Conservation (phyloP, 1,140 invertebrate genomes). For the Lethrus apterus region DNA sequence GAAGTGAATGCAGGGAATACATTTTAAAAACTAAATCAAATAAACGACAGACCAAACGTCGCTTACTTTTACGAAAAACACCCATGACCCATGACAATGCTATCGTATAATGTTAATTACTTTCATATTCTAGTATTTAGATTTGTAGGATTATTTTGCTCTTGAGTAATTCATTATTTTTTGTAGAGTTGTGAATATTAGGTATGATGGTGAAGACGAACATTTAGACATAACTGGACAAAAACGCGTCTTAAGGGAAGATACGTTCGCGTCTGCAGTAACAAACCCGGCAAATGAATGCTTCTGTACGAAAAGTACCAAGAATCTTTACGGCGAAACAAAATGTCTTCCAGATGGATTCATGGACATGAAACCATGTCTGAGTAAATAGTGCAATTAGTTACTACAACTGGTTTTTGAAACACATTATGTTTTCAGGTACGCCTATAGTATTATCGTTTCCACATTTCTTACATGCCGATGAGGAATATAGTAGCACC, state of each 20-base stretch:
- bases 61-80: no score
- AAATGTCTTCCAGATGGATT: slow-evolving; percentile 12
- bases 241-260: slow-evolving; percentile 1
- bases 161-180: no score
- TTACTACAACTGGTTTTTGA: not conserved
- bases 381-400: not conserved
- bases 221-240: not conserved
- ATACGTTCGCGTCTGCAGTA: slow-evolving; percentile 3
- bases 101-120: no score
- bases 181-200: not conserved
- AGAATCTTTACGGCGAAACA: slow-evolving; percentile 2
- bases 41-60: no score
- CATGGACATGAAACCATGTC: slow-evolving; percentile 4
- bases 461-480: slow-evolving; percentile 13
- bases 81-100: no score
- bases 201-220: not conserved
- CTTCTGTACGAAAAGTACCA: not conserved
- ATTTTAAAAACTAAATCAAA: no score
- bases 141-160: no score
- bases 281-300: slow-evolving; percentile 2
- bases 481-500: slow-evolving; percentile 1
- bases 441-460: slow-evolving; percentile 8
- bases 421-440: slow-evolving; percentile 1
- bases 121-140: no score
- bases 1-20: no score